Conservation (phyloP, 2,888 invertebrate species). For the Drosophila pegasa region DNA sequence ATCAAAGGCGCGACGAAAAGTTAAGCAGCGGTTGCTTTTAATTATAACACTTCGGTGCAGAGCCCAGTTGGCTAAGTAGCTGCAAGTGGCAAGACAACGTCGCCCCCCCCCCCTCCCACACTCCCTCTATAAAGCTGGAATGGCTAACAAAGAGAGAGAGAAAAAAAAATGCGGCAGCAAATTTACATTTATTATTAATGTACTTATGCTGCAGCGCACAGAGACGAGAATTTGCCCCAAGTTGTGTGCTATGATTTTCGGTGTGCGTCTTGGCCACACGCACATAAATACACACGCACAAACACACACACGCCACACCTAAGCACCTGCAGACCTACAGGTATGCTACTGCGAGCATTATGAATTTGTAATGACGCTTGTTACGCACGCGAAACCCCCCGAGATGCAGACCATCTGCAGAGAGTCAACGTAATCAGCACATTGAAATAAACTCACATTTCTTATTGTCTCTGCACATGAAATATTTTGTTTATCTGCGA, state of each 20-base stretch:
- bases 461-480: constrained; percentile 12
- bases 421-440: constrained; percentile 44
- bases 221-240: constrained; percentile 26
- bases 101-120: neutral
- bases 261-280: constrained; percentile 25
- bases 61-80: constrained; percentile 47
- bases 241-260: constrained; percentile 60
- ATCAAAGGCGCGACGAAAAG: constrained; percentile 23
- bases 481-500: constrained; percentile 4
- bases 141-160: constrained; percentile 14
- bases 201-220: constrained; percentile 51
- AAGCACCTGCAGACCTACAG: constrained; percentile 11
- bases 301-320: constrained; percentile 7
- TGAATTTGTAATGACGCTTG: constrained; percentile 66
- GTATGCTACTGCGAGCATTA: constrained; percentile 43
- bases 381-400: constrained; percentile 31
- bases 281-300: constrained; percentile 21
- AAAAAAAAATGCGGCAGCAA: constrained; percentile 42
- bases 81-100: constrained; percentile 43
- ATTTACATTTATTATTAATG: constrained; percentile 80
- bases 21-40: constrained; percentile 53
- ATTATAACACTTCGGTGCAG: constrained; percentile 68
- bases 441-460: constrained; percentile 46
- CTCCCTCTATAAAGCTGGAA: neutral
- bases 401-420: constrained; percentile 45